A percentile compares a stretch with the other conserved stretches of the same genome.
Evolutionary conservation across 2,888 invertebrate species (phyloP).

Genomic region (Aspidiotus destructor): DNA sequence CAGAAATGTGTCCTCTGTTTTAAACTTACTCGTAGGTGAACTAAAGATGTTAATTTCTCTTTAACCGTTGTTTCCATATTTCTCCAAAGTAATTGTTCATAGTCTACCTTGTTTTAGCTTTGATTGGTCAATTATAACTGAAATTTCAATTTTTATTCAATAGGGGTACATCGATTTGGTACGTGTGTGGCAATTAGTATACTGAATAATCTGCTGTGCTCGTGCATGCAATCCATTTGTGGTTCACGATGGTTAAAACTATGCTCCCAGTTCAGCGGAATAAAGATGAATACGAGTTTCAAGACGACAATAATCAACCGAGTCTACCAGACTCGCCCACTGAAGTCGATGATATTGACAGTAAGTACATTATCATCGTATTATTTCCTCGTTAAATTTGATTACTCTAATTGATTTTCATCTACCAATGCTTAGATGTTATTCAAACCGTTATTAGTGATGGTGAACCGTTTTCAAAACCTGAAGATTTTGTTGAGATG

Average conservation of each 20-base stretch:
- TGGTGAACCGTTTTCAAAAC: conserved; percentile 5
- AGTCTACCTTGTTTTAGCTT: too few species aligned
- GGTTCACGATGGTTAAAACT: conserved; percentile 22
- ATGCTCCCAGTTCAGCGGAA: conserved; percentile 24
- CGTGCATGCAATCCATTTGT: too few species aligned
- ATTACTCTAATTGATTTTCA: background rate
- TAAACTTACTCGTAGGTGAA: too few species aligned
- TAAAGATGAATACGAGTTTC: conserved; percentile 26
- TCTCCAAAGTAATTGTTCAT: too few species aligned
- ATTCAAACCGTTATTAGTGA: background rate
- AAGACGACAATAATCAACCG: conserved; percentile 16
- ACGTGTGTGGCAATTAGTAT: too few species aligned
- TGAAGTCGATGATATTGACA: conserved; percentile 9
- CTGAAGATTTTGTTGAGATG: conserved; percentile 17
- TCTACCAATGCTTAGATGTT: background rate
- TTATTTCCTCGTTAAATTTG: background rate
- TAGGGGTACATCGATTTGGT: too few species aligned
- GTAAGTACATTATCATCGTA: conserved; percentile 7
- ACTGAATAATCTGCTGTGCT: too few species aligned
- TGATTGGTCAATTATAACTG: too few species aligned
- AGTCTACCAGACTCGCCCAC: conserved; percentile 5
- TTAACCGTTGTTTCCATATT: too few species aligned
- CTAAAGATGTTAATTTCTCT: too few species aligned
- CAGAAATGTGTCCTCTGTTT: too few species aligned
- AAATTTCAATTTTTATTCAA: too few species aligned